Base-by-base conservation (phyloP, 2,113 vertebrate genomes). In the Sylvilagus bachmani region DNA sequence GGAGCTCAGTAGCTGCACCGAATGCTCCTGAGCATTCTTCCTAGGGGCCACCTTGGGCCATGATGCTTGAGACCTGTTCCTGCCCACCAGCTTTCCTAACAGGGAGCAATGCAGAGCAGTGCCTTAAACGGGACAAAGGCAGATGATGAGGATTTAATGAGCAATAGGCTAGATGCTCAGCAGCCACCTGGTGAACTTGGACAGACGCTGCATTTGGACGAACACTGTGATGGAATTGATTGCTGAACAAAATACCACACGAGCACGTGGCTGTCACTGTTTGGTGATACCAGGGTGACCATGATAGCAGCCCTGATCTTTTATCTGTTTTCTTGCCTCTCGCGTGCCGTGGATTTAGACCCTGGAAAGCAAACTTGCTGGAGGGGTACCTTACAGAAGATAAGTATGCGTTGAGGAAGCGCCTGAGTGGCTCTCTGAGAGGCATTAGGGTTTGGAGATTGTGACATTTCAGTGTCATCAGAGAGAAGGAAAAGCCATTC, bases 391-490 rank as follows among this genome's bases (percentile, higher is more conserved):
- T 75, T 8, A 11, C 89, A 19, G 44, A 69, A 92, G 89, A 78
- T 36, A 61, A 64, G 22, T 10, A 13, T 36, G 24, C 66, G 27
- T 6, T 3, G 49, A 64, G 67, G 49, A 71, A 91, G 67, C 16
- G 4, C 14, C 78, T 61, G 4, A 38, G 24, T 5, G n/a, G 33
- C 25, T 7, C 67, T 93, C 7, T 24, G 25, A 89, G 53, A 86
- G 62, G 69, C 44, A 10, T 55, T 67, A 49, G 62, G 36, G 71
- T 70, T 69, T 90, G 49, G n/a, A 89, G 51, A 51, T 6, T 89
- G 53, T 93, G 84, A 94, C 82, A 86, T 92, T 91, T 96, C 62
- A 29, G 55, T 96, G 87, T 96, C 89, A 94, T 84, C 89, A 94
- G 80, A 95, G 62, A 93, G 83, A 91, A 96, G 80, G 77, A 95